Evolutionary conservation across 2,888 invertebrate genomes (phyloP), one percentile per base, ranked within the genome.

Genomic region (Caenorhabditis doughertyi): DNA sequence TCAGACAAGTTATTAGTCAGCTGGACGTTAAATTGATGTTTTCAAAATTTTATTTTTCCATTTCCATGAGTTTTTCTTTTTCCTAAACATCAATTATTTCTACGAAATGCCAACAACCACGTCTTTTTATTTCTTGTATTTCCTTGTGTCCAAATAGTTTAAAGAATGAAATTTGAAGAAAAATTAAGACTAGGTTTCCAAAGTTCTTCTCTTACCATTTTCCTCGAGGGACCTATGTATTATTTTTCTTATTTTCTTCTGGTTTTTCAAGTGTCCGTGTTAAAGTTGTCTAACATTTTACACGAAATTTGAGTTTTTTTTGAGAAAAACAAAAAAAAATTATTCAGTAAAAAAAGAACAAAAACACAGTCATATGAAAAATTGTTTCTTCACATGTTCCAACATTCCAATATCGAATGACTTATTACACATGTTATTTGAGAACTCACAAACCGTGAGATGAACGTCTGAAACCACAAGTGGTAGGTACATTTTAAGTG

Each of bases 391-490:
- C 53, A 21, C 42, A 27, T 68, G 27, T 35, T 51, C 16, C 21
- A 18, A 39, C 35, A 51, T 42, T 51, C 9, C 27, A 3, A 64
- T 74, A 74, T 74, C 65, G 47, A 64, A 74, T 74, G 65, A 74
- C 73, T 74, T 74, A 55, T 72, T 23, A 62, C 65, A 64, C 65
- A 25, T 60, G 76, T 76, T 76, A 44, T 74, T 51, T 51, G 27
- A 67, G 55, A 42, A 51, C 27, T 29, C n/a, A 25, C 18, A 25
- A 25, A 67, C 62, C 64, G 64, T 73, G 72, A 55, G 65, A 53
- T 21, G 58, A 65, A 49, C 55, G 47, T 23, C 13, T 29, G 58
- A 53, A 51, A 23, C 32, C 7, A 23, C 49, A 49, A 32, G 56
- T 60, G 49, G 60, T 53, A 42, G 73, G 73, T 62, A 39, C 72